Percentiles rank a stretch among this genome's conserved stretches.
These are phyloP conservation scores for Drosophila paulistorum DNA, from an alignment of 1,140 invertebrate genomes.

Conservation along the genomic window DNA sequence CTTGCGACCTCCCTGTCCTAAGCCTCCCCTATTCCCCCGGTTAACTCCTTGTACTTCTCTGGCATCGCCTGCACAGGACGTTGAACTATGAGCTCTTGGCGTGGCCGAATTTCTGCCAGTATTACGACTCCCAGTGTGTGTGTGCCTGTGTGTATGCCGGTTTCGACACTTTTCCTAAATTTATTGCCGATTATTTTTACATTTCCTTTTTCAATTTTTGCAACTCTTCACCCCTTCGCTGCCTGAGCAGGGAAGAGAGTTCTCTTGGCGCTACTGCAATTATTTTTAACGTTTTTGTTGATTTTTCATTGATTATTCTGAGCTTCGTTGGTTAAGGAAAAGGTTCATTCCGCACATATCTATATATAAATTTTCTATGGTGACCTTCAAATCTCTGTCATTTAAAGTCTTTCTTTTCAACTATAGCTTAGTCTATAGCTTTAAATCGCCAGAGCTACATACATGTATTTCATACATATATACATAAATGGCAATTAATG, in stretches of 20 bases:
- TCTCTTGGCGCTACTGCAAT: constrained; percentile 60
- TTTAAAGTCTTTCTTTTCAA: too few species aligned
- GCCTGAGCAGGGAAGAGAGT: constrained; percentile 1
- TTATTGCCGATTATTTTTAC: constrained; percentile 82
- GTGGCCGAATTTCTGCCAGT: constrained; percentile 66
- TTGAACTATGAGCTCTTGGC: constrained; percentile 78
- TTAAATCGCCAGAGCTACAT: too few species aligned
- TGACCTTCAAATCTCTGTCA: background rate
- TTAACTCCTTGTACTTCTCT: constrained; percentile 4
- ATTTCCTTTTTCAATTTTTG: constrained; percentile 67
- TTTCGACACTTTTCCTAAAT: constrained; percentile 80
- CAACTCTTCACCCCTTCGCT: constrained; percentile 11
- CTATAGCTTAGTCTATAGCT: too few species aligned
- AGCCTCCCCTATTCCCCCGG: background rate
- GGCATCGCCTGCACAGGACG: constrained; percentile 66
- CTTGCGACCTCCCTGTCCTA: constrained; percentile 22
- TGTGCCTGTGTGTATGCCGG: constrained; percentile 70
- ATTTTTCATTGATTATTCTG: constrained; percentile 67
- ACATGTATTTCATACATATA: too few species aligned
- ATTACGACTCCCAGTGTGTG: constrained; percentile 40
- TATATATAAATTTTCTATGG: background rate
- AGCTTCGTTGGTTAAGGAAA: constrained; percentile 11
- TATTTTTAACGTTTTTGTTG: constrained; percentile 74
- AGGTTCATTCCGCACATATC: background rate
- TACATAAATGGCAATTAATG: too few species aligned